Evolutionary conservation across 2,888 invertebrate genomes (phyloP), one percentile per base, ranked within the genome.

Genomic region (Imbricaverruca yamaguchii): DNA sequence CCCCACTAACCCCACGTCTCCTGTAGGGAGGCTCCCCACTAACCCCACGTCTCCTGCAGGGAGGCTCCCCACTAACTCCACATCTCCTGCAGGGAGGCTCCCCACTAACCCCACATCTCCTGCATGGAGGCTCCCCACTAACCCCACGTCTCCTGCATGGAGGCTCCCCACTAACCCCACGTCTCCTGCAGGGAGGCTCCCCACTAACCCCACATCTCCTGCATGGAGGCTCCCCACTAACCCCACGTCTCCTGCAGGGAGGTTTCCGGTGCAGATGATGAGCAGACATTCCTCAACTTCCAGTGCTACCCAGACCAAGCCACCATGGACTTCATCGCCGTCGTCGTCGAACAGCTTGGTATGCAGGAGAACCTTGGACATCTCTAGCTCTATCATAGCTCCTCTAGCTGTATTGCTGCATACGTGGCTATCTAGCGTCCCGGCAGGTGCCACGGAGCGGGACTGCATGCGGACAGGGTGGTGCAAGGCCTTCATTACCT

Each of bases 231-330:
- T n/a, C n/a, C 39, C 39, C 39, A 39, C 39, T 39, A 4, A 39
- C 39, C 39, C 39, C 39, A 39, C 39, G 39, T 39, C 39, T 39
- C 23, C 39, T 12, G 11, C 53, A 55, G 67, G 12, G 56, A 23
- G n/a, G 55, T 81, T 18, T 81, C 81, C 18, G 77, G 67, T 9
- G 81, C 77, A 0, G 78, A 57, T 12, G 82, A 81, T n/a, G 80
- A 77, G 15, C 74, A 80, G 79, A 80, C 63, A 25, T 82, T 82
- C 77, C 57, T 82, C 63, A 80, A 79, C 53, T 82, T 82, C 65
- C 74, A 80, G 67, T 69, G 77, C 56, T 82, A 82, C 59, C 82
- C 82, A 7, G 82, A 82, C 65, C 53, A 79, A 18, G 82, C 80
- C 18, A 78, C 82, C 4, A 21, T 77, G 23, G 57, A 59, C 25